Base-by-base conservation (phyloP, 1,140 invertebrate genomes). In the Ips typographus region DNA sequence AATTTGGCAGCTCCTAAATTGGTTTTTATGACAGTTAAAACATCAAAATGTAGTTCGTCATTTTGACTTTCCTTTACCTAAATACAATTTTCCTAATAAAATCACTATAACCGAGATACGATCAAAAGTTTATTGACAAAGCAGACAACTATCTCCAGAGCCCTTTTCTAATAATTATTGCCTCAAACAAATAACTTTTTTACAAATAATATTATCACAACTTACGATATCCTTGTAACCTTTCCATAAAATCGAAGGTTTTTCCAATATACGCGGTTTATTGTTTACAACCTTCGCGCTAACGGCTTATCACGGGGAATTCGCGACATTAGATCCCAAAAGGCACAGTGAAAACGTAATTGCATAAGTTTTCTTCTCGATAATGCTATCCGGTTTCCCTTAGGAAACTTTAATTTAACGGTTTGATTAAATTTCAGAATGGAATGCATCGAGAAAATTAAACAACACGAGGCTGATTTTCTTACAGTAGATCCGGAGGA, bases 401-500 rank as follows among this genome's bases (percentile, higher is more conserved):
- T 52, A 5, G 4, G 44, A 47, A 47, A 47, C 8, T 56, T 56
- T 47, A 39, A 42, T 44, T n/a, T 41, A 47, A 47, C 42, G 40
- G 2, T 3, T 3, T 5, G n/a, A 47, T 47, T 59, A 36, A 49
- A 44, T 75, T 75, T 62, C 72, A 89, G 89, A 56, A 80, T 89
- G 65, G 89, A 91, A 44, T 95, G 93, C 75, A 84, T 94, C 72
- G 82, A 87, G 37, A 85, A 86, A 77, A 88, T 95, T 39, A 85
- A 89, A 53, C 83, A 87, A 72, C 85, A 89, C 49, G 84, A 90
- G 73, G 93, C 92, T 0, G 93, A 95, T 78, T 85, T 94, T 39
- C 87, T 90, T 22, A 88, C 90, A 7, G 86, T 91, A 1, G 93
- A 95, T 76, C 90, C 93, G 1, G 92, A 94, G 76, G 90, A 92